Base-by-base conservation (phyloP, 64 coral and sea anemone genomes). In the Montipora foliosa region DNA sequence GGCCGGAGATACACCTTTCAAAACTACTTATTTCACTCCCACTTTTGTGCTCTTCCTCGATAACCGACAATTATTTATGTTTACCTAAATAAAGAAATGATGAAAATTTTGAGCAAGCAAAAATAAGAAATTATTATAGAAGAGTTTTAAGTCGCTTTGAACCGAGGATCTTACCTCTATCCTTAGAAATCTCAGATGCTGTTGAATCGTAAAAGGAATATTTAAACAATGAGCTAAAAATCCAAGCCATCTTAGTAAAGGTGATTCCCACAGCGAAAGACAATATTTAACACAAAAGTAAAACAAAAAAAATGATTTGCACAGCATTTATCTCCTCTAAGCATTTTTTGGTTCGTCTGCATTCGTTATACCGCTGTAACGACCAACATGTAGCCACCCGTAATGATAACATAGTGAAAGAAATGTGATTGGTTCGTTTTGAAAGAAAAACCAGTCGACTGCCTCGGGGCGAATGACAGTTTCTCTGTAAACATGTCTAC, bases 381-480 rank as follows among this genome's bases (percentile, higher is more conserved):
- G 6, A 84, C 60, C 45, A 44, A 10, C 47, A 11, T 22, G 53
- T 6, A 86, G 67, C 82, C 82, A 86, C 82, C 82, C 6, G 82
- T 72, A 71, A 71, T 21, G 47, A 8, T 29, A 21, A 71, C 19
- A 22, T 4, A 71, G 71, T 49, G 3, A 29, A 71, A 50, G 66
- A 44, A 21, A 50, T 72, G 19, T 86, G 82, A 86, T 86, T 86
- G 82, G 82, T 22, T 72, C 8, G 9, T 71, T 86, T 86, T 86
- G 82, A 69, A 47, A 19, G 57, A 50, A 64, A 45, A 46, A 86
- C 82, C 44, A 86, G 82, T 86, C 82, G 44, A 19, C 37, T 37
- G 37, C 49, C 44, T 86, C 8, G 15, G 17, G 71, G 59, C 14
- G 47, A 17, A 50, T 49, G 64, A 24, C 68, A 71, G 45, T 13